Evolutionary conservation across 2,113 vertebrate genomes (phyloP).

Genomic region (Balaenoptera acutorostrata): DNA sequence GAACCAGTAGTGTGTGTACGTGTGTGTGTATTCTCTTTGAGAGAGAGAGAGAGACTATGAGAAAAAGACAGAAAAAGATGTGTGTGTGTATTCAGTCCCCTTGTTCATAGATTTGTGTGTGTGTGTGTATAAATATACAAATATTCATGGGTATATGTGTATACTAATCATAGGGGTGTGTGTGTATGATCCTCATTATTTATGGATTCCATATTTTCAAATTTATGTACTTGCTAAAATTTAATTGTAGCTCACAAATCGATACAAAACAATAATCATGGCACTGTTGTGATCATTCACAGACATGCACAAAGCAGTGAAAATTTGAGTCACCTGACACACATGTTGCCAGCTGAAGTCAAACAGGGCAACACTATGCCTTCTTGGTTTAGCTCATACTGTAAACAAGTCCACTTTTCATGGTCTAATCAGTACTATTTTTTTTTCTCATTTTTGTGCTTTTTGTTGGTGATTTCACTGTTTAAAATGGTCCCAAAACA

Average conservation of each 20-base stretch:
- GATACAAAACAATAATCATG: not conserved
- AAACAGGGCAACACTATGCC: fast-evolving
- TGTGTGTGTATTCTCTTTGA: no score
- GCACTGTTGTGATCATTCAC: not conserved
- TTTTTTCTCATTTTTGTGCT: not conserved
- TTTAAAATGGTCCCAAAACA: not conserved
- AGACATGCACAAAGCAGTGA: not conserved
- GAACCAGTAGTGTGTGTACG: not conserved
- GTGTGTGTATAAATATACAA: not conserved
- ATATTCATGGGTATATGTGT: not conserved
- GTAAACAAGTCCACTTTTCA: not conserved
- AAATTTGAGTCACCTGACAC: not conserved
- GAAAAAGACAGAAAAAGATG: not conserved
- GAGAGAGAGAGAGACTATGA: not conserved
- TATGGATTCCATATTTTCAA: not conserved
- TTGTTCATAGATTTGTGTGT: not conserved
- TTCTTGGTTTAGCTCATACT: not conserved
- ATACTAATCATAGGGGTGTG: not conserved
- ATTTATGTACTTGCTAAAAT: not conserved
- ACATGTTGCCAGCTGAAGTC: not conserved
- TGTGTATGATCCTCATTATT: not conserved
- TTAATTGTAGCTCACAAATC: not conserved
- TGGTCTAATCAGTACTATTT: not conserved
- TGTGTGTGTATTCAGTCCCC: not conserved
- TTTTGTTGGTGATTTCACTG: not conserved